Conservation (phyloP, 2,797 vertebrate species). For the Sphenopsis melanotis region DNA sequence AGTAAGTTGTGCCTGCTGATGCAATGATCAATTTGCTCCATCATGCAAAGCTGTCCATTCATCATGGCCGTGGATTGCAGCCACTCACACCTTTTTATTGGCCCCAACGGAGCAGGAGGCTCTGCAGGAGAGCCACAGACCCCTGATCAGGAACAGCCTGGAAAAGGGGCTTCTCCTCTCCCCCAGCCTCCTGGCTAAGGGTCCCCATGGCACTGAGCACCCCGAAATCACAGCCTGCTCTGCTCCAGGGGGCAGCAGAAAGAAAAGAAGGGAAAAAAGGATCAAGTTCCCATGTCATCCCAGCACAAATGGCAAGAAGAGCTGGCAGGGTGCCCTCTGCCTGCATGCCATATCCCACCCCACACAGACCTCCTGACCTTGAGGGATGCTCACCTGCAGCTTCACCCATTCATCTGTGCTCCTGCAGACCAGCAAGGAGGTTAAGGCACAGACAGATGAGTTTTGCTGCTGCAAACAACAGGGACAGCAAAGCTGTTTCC, state of each 20-base stretch:
- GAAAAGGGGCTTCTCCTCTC: background rate
- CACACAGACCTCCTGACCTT: background rate
- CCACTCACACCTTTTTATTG: slow-evolving; percentile 41
- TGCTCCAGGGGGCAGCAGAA: background rate
- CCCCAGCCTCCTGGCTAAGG: fast-evolving
- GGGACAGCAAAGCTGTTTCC: background rate
- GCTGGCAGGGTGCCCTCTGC: background rate
- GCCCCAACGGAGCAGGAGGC: slow-evolving; percentile 56
- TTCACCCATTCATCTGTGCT: background rate
- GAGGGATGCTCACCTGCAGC: background rate
- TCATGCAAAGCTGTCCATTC: slow-evolving; percentile 73
- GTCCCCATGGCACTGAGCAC: background rate
- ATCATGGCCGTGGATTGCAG: slow-evolving; percentile 72
- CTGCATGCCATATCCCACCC: background rate
- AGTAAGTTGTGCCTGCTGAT: slow-evolving; percentile 65
- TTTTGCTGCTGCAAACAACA: background rate
- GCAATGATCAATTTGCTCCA: slow-evolving; percentile 77
- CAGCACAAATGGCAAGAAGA: background rate
- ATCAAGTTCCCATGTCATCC: background rate
- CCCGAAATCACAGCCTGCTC: background rate
- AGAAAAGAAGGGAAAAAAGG: background rate
- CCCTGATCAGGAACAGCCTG: background rate
- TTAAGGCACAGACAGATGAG: background rate
- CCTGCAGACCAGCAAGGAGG: background rate
- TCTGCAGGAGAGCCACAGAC: slow-evolving; percentile 36